These are phyloP conservation scores for Sebastes itinus DNA, from an alignment of 2,797 vertebrate species.

Conservation along the genomic window DNA sequence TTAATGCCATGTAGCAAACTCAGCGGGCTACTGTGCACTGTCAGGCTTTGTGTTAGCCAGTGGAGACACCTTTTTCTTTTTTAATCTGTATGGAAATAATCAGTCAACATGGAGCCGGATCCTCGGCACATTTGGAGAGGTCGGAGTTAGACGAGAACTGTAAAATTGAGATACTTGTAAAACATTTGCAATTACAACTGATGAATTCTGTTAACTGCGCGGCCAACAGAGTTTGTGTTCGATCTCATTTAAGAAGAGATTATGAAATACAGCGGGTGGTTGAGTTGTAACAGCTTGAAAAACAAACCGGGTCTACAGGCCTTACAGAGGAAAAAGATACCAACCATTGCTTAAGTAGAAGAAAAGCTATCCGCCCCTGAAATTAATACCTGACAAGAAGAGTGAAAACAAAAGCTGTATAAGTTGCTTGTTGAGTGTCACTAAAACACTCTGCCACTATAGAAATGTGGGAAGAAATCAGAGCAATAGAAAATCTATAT, in stretches of 20 bases:
- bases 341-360: slow-evolving; percentile 42
- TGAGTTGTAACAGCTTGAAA: slow-evolving; percentile 65
- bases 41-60: slow-evolving; percentile 29
- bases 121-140: slow-evolving; percentile 34
- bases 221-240: slow-evolving; percentile 43
- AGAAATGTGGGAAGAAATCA: background rate
- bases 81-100: slow-evolving; percentile 64
- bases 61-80: slow-evolving; percentile 31
- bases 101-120: slow-evolving; percentile 39
- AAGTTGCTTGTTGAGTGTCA: slow-evolving; percentile 14
- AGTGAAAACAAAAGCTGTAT: slow-evolving; percentile 19
- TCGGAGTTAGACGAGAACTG: slow-evolving; percentile 22
- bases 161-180: slow-evolving; percentile 36
- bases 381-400: slow-evolving; percentile 50
- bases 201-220: slow-evolving; percentile 55
- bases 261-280: slow-evolving; percentile 66
- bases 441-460: slow-evolving; percentile 3
- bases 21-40: slow-evolving; percentile 30
- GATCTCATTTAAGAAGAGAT: slow-evolving; percentile 60
- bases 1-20: slow-evolving; percentile 74
- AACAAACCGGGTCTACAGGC: slow-evolving; percentile 54
- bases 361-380: slow-evolving; percentile 54
- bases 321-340: slow-evolving; percentile 26
- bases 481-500: background rate
- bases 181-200: slow-evolving; percentile 56